phyloP scores from a whole-genome alignment of 2,113 vertebrate species.

The Ailurus styani region DNA sequence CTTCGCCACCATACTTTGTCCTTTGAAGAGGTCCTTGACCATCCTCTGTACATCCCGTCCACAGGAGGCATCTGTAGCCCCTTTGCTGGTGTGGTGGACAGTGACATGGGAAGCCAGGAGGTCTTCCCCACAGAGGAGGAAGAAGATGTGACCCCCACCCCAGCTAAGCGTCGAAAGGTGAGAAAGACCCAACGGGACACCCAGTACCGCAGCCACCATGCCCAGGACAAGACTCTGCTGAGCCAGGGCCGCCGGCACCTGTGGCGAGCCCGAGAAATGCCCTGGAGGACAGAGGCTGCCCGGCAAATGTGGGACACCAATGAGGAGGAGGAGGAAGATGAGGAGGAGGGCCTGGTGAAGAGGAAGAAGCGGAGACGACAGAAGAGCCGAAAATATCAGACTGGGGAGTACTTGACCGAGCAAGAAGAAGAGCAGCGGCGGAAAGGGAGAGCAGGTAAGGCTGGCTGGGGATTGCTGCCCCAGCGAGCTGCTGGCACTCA shows the following conservation, averaged over 20 bases:
- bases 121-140: slow-evolving; percentile 77
- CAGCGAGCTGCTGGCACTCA: not conserved
- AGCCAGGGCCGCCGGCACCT: slow-evolving; percentile 79
- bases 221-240: slow-evolving; percentile 76
- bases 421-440: slow-evolving; percentile 85
- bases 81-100: slow-evolving; percentile 72
- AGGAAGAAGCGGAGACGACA: slow-evolving; percentile 92
- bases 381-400: slow-evolving; percentile 95
- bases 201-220: slow-evolving; percentile 77
- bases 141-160: slow-evolving; percentile 70
- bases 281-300: slow-evolving; percentile 82
- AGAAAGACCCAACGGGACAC: slow-evolving; percentile 80
- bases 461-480: not conserved
- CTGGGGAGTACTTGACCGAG: slow-evolving; percentile 93
- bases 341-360: slow-evolving; percentile 79
- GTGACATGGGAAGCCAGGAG: slow-evolving; percentile 77
- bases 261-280: slow-evolving; percentile 81
- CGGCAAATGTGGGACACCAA: slow-evolving; percentile 81
- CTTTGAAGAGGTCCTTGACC: slow-evolving; percentile 50
- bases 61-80: slow-evolving; percentile 81
- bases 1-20: slow-evolving; percentile 22
- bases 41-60: slow-evolving; percentile 35
- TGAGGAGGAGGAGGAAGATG: slow-evolving; percentile 80
- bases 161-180: slow-evolving; percentile 80
- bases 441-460: slow-evolving; percentile 83